Evolutionary conservation across 2,797 vertebrate species (phyloP).

Genomic region (Jordanella pulchra): DNA sequence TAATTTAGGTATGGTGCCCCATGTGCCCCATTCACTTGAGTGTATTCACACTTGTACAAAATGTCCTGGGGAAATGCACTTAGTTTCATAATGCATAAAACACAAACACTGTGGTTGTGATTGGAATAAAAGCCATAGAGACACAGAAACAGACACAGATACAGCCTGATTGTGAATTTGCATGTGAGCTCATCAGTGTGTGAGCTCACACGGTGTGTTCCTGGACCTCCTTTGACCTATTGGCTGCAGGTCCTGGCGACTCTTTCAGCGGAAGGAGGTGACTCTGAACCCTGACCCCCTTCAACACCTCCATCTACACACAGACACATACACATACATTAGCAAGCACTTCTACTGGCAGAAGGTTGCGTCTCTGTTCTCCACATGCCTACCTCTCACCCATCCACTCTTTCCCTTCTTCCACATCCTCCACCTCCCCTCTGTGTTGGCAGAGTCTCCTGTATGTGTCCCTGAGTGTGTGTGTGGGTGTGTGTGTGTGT

Average conservation of each 20-base stretch:
- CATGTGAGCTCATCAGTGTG: not conserved
- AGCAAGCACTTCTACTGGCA: slow-evolving; percentile 43
- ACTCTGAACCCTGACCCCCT: slow-evolving; percentile 70
- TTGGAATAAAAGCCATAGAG: not conserved
- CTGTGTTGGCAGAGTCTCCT: slow-evolving; percentile 80
- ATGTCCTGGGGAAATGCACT: not conserved
- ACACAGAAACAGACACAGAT: not conserved
- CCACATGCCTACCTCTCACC: slow-evolving; percentile 59
- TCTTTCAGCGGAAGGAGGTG: slow-evolving; percentile 54
- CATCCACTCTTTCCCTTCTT: slow-evolving; percentile 23
- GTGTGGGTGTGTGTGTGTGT: slow-evolving; percentile 67
- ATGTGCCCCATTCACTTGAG: no score
- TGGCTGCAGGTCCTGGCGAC: slow-evolving; percentile 24
- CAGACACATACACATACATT: slow-evolving; percentile 15
- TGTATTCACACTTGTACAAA: no score
- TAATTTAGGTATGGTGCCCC: no score
- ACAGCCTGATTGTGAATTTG: slow-evolving; percentile 55
- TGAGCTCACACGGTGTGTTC: slow-evolving; percentile 18
- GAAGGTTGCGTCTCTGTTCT: slow-evolving; percentile 65
- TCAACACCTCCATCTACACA: not conserved
- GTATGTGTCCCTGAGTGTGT: slow-evolving; percentile 72
- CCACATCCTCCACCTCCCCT: slow-evolving; percentile 56
- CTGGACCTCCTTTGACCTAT: slow-evolving; percentile 29
- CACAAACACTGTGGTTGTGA: not conserved
- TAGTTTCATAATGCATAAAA: not conserved